phyloP scores from a whole-genome alignment of 2,113 vertebrate genomes.

The Vulpes vulpes region DNA sequence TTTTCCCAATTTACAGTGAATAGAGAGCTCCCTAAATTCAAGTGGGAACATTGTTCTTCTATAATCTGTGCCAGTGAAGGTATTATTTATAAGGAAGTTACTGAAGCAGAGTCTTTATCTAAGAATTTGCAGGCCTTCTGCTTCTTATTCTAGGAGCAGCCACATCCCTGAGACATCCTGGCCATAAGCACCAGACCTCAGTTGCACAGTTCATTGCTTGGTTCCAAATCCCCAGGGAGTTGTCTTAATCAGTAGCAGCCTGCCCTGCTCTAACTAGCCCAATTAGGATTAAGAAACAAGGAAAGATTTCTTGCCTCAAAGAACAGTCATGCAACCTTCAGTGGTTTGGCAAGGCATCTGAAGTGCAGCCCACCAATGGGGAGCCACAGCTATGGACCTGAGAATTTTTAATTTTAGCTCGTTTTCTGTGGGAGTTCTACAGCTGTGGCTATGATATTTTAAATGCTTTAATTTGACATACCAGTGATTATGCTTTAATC shows the following conservation, averaged over 20 bases:
- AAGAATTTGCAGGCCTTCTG: constrained; percentile 44
- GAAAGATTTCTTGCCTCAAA: constrained; percentile 50
- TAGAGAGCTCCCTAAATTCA: constrained; percentile 5
- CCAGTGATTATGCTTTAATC: constrained; percentile 30
- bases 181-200: background rate
- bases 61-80: constrained; percentile 4
- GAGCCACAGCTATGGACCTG: background rate
- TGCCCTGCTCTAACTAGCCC: background rate
- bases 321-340: constrained; percentile 1
- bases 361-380: background rate
- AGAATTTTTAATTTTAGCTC: constrained; percentile 66
- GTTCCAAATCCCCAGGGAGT: constrained; percentile 2
- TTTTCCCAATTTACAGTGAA: constrained; percentile 19
- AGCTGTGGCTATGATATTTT: constrained; percentile 53
- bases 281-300: constrained; percentile 60
- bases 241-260: constrained; percentile 26
- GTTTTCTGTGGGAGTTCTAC: constrained; percentile 61
- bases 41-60: constrained; percentile 26
- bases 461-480: constrained; percentile 62
- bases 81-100: constrained; percentile 15
- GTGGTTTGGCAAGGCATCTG: constrained; percentile 29
- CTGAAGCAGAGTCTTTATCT: background rate
- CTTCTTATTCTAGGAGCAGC: background rate
- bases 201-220: background rate
- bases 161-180: background rate